A percentile compares a stretch with the other conserved stretches of the same genome.
These are phyloP conservation scores for Meiosimyza decipiens DNA, from an alignment of 2,888 invertebrate species.

Conservation along the genomic window DNA sequence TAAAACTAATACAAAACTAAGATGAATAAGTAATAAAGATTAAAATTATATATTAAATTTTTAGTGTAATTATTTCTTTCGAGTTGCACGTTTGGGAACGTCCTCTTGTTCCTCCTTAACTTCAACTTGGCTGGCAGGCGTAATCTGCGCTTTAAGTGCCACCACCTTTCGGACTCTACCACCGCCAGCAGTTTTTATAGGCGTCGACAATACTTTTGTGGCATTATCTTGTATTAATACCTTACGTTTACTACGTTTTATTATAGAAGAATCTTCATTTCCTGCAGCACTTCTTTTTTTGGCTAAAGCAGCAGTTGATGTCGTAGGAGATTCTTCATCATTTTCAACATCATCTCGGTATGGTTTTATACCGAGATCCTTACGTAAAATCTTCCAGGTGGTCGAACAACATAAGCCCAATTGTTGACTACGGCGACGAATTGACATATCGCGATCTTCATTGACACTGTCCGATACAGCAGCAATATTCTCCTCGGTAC, in stretches of 20 bases:
- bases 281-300: slow-evolving; percentile 37
- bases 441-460: too few relatives aligned
- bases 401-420: too few relatives aligned
- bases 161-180: slow-evolving; percentile 43
- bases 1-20: slow-evolving; percentile 6
- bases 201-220: neutral
- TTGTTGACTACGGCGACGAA: too few relatives aligned
- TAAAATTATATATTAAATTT: neutral
- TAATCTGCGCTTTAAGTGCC: slow-evolving; percentile 38
- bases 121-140: neutral
- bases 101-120: slow-evolving; percentile 12
- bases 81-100: slow-evolving; percentile 53
- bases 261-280: slow-evolving; percentile 38
- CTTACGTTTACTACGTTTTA: slow-evolving; percentile 43
- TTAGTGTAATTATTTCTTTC: slow-evolving; percentile 41
- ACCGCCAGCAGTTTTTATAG: slow-evolving; percentile 24
- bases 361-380: too few relatives aligned
- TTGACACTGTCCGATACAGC: too few relatives aligned
- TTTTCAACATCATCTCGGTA: neutral
- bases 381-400: too few relatives aligned
- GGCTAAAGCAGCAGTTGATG: neutral
- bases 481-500: too few relatives aligned
- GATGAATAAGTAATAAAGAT: neutral
- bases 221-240: slow-evolving; percentile 21
- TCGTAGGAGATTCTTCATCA: neutral